These are phyloP conservation scores for Psettodes erumei DNA, from an alignment of 2,113 vertebrate species.

Conservation along the genomic window DNA sequence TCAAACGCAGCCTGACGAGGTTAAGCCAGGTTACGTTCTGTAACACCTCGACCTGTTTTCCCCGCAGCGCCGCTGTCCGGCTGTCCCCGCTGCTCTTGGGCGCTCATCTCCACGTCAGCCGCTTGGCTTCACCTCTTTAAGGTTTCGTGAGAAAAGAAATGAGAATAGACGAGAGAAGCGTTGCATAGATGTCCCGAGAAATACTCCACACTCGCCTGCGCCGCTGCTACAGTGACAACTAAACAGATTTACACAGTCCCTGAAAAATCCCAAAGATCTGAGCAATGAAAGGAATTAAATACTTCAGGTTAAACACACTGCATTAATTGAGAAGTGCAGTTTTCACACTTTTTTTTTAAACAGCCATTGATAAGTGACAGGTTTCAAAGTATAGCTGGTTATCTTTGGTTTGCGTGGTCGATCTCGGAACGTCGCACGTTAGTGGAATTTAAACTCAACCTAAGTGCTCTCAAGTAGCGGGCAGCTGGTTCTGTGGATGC, in stretches of 20 bases:
- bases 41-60: conserved; percentile 1
- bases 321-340: conserved; percentile 33
- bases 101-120: no score
- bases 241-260: conserved; percentile 6
- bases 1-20: no score
- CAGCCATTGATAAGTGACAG: conserved; percentile 16
- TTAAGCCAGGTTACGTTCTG: background rate
- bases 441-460: conserved; percentile 13
- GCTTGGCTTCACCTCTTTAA: background rate
- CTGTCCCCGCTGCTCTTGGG: background rate
- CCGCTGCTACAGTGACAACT: conserved; percentile 8
- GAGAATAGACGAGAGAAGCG: conserved; percentile 31
- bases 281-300: conserved; percentile 49
- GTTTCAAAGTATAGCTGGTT: conserved; percentile 53
- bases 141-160: conserved; percentile 21
- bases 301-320: conserved; percentile 55
- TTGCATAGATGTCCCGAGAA: conserved; percentile 66
- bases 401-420: conserved; percentile 74
- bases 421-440: conserved; percentile 17
- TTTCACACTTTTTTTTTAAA: conserved; percentile 19
- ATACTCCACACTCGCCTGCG: conserved; percentile 15
- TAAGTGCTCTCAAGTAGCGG: conserved; percentile 22
- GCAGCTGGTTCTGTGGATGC: conserved; percentile 40
- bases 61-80: background rate
- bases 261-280: conserved; percentile 20